Base-by-base conservation (phyloP, 2,113 vertebrate species). In the Balaeniceps rex region DNA sequence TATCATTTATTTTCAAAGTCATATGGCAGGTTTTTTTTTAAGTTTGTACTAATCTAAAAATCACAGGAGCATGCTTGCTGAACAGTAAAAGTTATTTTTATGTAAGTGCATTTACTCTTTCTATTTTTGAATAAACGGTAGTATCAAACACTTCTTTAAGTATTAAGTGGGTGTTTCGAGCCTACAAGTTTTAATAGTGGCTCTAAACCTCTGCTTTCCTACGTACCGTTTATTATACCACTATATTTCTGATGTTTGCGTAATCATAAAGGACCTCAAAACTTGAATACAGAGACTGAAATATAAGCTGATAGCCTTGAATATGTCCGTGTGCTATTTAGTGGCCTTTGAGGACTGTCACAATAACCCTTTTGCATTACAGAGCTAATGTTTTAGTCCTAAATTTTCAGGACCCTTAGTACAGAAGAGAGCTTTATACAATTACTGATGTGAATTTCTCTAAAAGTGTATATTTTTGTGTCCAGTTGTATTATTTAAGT, bases 401-500 rank as follows among this genome's bases (percentile, higher is more conserved):
- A 97, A 88, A 97, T 98, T 98, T 98, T 97, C 96, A 98, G 97
- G 98, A 98, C 97, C 96, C 96, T 98, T 95, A 98, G 95, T 97
- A 96, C 90, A 93, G 95, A 96, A 97, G 96, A 98, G 97, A 98
- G 98, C 98, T 98, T 98, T 98, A 98, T 98, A 98, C 97, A 97
- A 98, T 98, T 97, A 98, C 97, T 94, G 98, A 98, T 98, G 98
- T 98, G 98, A 98, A 98, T 98, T 98, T 98, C 98, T 98, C 98
- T 98, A 96, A 98, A 98, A 98, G 97, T 98, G 98, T 98, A 98
- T 98, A 98, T 98, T 98, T 98, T 98, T 98, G 98, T 98, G 98
- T 98, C 98, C 95, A 76, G 98, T 98, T 98, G 98, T 98, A 98
- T 98, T 98, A 98, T 99, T 98, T 98, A 98, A 98, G 97, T 98